A percentile compares a stretch with the other conserved stretches of the same genome.
phyloP scores from a whole-genome alignment of 2,888 invertebrate genomes.

The Pyrocoelia pectoralis region DNA sequence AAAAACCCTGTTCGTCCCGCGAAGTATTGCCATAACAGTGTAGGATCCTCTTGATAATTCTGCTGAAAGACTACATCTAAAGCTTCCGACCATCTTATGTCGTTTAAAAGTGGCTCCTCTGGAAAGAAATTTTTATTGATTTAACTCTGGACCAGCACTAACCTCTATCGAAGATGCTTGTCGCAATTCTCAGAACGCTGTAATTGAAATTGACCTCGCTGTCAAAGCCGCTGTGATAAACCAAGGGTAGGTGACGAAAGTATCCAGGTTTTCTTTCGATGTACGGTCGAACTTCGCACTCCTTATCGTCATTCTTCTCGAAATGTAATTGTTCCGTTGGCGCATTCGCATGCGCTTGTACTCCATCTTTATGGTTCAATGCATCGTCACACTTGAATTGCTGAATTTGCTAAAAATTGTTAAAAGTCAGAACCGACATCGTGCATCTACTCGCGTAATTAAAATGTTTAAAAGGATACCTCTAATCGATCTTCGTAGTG shows the following conservation, averaged over 20 bases:
- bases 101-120: constrained; percentile 86
- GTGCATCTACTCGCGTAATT: not conserved
- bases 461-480: constrained; percentile 19
- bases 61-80: constrained; percentile 88
- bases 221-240: constrained; percentile 76
- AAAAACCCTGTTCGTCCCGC: constrained; percentile 97
- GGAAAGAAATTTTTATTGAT: constrained; percentile 44
- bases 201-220: constrained; percentile 76
- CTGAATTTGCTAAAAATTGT: not conserved
- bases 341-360: not conserved
- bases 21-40: constrained; percentile 97
- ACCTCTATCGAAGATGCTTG: constrained; percentile 91
- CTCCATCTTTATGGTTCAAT: not conserved
- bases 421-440: not conserved
- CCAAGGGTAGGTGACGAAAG: constrained; percentile 63
- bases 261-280: constrained; percentile 60
- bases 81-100: constrained; percentile 94
- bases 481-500: constrained; percentile 14
- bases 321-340: not conserved
- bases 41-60: constrained; percentile 86
- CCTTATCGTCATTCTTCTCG: not conserved
- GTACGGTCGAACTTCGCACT: constrained; percentile 12
- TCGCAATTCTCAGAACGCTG: constrained; percentile 91
- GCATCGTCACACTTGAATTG: constrained; percentile 13
- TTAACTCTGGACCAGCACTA: constrained; percentile 43